Evolutionary conservation across 1,140 invertebrate genomes (phyloP).

Genomic region (Lepidotrigona ventralis): DNA sequence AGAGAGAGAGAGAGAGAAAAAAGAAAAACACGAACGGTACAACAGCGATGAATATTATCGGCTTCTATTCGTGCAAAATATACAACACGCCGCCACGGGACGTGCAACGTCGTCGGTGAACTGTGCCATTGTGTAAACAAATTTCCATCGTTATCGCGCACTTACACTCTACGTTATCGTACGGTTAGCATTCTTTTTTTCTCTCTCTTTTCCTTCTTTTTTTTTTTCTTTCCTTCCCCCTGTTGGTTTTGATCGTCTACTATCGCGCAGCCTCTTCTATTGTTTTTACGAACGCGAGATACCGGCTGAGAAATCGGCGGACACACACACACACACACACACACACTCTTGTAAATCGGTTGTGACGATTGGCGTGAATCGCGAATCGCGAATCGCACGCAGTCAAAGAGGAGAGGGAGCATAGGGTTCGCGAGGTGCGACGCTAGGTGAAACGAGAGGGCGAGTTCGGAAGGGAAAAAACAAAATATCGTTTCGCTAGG

Average conservation of each 20-base stretch:
- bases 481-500: neutral
- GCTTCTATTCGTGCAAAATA: neutral
- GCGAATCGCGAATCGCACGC: neutral
- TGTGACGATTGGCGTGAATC: neutral
- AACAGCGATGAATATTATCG: constrained; percentile 2
- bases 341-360: neutral
- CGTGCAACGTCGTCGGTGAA: constrained; percentile 18
- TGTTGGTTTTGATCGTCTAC: constrained; percentile 8
- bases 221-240: neutral
- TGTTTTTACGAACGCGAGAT: constrained; percentile 28
- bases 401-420: neutral
- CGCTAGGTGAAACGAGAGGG: neutral
- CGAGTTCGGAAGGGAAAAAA: neutral
- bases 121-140: constrained; percentile 40
- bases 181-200: constrained; percentile 8
- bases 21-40: neutral
- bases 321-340: no score
- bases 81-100: neutral
- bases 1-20: no score
- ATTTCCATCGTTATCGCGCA: constrained; percentile 42
- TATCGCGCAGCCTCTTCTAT: constrained; percentile 25
- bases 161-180: constrained; percentile 36
- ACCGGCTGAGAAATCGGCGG: constrained; percentile 1
- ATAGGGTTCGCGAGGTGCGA: neutral
- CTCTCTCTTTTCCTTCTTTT: neutral